phyloP scores from a whole-genome alignment of 2,113 vertebrate species.

The Cebidichthys violaceus region DNA sequence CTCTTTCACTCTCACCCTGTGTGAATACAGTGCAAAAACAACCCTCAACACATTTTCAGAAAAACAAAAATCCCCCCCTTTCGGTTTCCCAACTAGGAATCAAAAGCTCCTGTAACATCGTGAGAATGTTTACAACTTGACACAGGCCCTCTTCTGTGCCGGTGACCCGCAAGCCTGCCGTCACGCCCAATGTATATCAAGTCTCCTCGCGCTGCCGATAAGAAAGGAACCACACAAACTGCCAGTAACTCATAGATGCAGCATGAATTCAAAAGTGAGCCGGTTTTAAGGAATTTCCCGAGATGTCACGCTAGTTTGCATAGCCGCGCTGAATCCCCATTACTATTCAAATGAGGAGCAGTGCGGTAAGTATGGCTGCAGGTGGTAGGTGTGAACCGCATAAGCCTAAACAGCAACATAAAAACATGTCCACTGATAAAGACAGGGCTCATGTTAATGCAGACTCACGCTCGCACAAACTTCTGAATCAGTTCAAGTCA shows the following conservation, averaged over 20 bases:
- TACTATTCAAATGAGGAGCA: conserved; percentile 48
- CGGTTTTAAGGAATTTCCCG: conserved; percentile 26
- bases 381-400: conserved; percentile 27
- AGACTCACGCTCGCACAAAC: conserved; percentile 42
- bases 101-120: not conserved
- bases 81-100: not conserved
- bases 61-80: not conserved
- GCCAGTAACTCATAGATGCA: conserved; percentile 13
- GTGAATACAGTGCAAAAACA: conserved; percentile 18
- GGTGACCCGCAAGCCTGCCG: not conserved
- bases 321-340: conserved; percentile 31
- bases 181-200: conserved; percentile 1
- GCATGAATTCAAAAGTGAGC: conserved; percentile 37
- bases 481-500: conserved; percentile 58
- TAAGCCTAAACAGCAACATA: conserved; percentile 16
- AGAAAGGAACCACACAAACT: conserved; percentile 29
- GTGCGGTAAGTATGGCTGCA: conserved; percentile 42
- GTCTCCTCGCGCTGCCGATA: not conserved
- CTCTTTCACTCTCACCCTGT: not conserved
- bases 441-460: conserved; percentile 44
- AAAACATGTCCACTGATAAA: conserved; percentile 16
- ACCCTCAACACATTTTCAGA: conserved; percentile 2
- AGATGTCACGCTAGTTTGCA: conserved; percentile 50
- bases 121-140: not conserved
- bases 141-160: not conserved